phyloP scores from a whole-genome alignment of 1,140 invertebrate genomes.

The Drusus annulatus region DNA sequence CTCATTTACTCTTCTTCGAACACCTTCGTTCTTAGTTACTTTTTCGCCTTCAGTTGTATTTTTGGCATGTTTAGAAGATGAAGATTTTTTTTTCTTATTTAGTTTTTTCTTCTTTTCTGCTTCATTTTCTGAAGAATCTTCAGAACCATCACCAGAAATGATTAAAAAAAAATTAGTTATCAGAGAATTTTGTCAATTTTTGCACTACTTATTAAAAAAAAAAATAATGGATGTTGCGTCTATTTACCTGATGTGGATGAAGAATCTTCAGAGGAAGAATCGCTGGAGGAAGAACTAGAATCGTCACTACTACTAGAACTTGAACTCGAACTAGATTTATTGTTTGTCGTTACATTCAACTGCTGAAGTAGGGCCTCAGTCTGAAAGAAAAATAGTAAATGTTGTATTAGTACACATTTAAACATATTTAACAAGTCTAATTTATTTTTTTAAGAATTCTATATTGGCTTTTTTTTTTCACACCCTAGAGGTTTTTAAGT shows the following conservation, averaged over 20 bases:
- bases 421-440: no score
- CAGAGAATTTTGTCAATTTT: no score
- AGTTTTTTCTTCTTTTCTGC: background rate
- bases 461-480: no score
- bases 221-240: background rate
- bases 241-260: slow-evolving; percentile 50
- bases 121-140: slow-evolving; percentile 57
- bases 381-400: slow-evolving; percentile 17
- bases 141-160: slow-evolving; percentile 48
- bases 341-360: slow-evolving; percentile 60
- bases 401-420: no score
- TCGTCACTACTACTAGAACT: slow-evolving; percentile 55
- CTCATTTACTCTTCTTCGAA: background rate
- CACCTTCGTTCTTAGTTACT: background rate
- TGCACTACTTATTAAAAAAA: no score
- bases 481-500: no score
- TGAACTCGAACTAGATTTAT: slow-evolving; percentile 54
- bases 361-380: slow-evolving; percentile 63
- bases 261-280: slow-evolving; percentile 56
- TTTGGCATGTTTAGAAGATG: slow-evolving; percentile 36
- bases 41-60: background rate
- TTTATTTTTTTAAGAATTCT: no score
- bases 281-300: slow-evolving; percentile 42
- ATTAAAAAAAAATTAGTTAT: background rate
- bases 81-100: slow-evolving; percentile 12